Evolutionary conservation across 1,140 invertebrate species (phyloP).

Genomic region (Drosophila santomea): DNA sequence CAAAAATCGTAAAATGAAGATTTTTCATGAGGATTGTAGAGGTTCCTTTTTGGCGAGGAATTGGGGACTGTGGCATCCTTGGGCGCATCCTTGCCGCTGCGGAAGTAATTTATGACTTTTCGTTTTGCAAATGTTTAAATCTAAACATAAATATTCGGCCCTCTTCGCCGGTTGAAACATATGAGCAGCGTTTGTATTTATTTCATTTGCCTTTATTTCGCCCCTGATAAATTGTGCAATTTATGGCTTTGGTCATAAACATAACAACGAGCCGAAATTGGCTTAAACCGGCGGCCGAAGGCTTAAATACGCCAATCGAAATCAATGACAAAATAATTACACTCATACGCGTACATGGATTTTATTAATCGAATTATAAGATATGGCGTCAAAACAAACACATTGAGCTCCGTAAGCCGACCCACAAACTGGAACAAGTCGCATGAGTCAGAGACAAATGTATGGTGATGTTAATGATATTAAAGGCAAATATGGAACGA

Average conservation of each 20-base stretch:
- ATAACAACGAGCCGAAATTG: constrained; percentile 50
- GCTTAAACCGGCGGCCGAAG: constrained; percentile 54
- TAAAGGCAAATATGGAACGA: constrained; percentile 72
- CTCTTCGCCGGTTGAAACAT: constrained; percentile 55
- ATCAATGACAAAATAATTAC: constrained; percentile 67
- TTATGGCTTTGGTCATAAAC: constrained; percentile 70
- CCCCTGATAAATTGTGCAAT: constrained; percentile 81
- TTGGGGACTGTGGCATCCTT: constrained; percentile 52
- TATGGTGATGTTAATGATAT: constrained; percentile 73
- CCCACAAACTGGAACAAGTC: constrained; percentile 54
- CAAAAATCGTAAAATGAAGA: constrained; percentile 82
- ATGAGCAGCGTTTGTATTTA: constrained; percentile 78
- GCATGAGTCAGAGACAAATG: constrained; percentile 67
- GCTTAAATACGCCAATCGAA: constrained; percentile 57
- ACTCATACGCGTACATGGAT: constrained; percentile 23
- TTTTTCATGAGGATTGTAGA: constrained; percentile 80
- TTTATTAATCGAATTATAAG: constrained; percentile 78
- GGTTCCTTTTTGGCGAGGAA: neutral
- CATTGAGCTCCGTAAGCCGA: constrained; percentile 39
- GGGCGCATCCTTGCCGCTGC: constrained; percentile 67
- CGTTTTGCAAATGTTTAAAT: constrained; percentile 83
- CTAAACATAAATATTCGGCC: constrained; percentile 76
- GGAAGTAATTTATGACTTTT: constrained; percentile 84
- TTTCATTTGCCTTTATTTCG: constrained; percentile 76
- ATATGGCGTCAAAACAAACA: constrained; percentile 81